A percentile compares a stretch with the other conserved stretches of the same genome.
phyloP scores from a whole-genome alignment of 1,140 invertebrate species.

The Patella vulgata region DNA sequence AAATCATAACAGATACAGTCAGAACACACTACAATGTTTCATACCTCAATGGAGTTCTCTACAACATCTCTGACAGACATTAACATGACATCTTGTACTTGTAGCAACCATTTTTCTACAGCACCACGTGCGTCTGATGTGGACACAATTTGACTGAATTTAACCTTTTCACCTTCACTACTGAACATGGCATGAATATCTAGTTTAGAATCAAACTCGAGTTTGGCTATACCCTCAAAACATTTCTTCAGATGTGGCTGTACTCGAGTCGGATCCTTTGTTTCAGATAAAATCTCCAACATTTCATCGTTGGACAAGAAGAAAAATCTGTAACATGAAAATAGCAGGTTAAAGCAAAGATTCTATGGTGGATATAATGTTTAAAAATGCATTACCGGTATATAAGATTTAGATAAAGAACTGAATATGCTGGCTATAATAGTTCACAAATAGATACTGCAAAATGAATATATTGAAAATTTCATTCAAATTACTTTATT shows the following conservation, averaged over 20 bases:
- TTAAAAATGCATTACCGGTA: too few relatives aligned
- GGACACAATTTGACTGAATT: conserved; percentile 54
- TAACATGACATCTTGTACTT: conserved; percentile 67
- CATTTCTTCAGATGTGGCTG: conserved; percentile 69
- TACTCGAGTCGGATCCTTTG: conserved; percentile 67
- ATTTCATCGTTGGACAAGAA: conserved; percentile 69
- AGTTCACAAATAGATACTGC: too few relatives aligned
- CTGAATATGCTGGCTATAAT: neutral
- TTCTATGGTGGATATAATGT: too few relatives aligned
- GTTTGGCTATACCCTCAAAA: conserved; percentile 68
- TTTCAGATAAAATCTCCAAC: conserved; percentile 69
- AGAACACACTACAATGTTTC: too few relatives aligned
- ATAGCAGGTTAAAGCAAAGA: too few relatives aligned
- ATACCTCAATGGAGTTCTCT: conserved; percentile 54
- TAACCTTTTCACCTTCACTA: conserved; percentile 66
- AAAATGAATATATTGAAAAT: too few relatives aligned
- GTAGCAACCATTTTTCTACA: conserved; percentile 68
- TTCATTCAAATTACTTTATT: too few relatives aligned
- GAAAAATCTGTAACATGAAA: conserved; percentile 59
- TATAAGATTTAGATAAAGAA: too few relatives aligned
- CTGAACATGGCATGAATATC: conserved; percentile 67
- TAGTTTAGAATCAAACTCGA: conserved; percentile 65
- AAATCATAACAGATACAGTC: too few relatives aligned
- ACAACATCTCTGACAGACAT: conserved; percentile 64
- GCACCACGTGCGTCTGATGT: conserved; percentile 66